A percentile compares a stretch with the other conserved stretches of the same genome.
These are phyloP conservation scores for Zosterops pallidus DNA, from an alignment of 2,113 vertebrate species.

Conservation along the genomic window DNA sequence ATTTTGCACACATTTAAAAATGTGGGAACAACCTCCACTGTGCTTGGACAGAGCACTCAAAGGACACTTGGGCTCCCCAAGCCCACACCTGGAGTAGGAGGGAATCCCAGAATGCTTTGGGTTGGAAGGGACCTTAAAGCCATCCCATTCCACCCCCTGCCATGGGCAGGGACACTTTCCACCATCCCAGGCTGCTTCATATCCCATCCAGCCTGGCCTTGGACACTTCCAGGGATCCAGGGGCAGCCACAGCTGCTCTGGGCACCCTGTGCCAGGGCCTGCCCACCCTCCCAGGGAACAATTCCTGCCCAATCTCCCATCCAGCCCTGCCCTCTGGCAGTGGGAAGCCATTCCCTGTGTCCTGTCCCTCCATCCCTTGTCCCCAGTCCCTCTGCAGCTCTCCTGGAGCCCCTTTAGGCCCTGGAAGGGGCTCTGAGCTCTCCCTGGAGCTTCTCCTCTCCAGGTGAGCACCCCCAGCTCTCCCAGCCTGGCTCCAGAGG, in stretches of 20 bases:
- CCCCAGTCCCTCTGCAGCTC: background rate
- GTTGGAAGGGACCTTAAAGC: background rate
- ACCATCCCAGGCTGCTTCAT: background rate
- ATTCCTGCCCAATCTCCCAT: background rate
- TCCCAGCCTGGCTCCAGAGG: background rate
- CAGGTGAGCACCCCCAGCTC: background rate
- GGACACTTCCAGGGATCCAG: background rate
- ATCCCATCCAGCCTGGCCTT: background rate
- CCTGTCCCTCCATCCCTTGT: background rate
- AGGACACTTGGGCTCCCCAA: background rate
- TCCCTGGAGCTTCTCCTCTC: background rate
- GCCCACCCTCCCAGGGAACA: background rate
- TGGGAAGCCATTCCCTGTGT: background rate
- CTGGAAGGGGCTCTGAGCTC: rapidly evolving
- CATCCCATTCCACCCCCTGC: rapidly evolving
- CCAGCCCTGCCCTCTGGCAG: background rate
- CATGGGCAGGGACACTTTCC: background rate
- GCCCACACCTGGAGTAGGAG: background rate
- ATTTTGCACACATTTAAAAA: background rate
- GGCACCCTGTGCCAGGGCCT: background rate
- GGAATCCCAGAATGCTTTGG: background rate
- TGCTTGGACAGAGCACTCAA: background rate
- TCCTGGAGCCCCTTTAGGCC: background rate
- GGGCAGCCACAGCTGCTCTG: background rate
- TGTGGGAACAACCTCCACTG: background rate